These are phyloP conservation scores for Drosophila seguyi DNA, from an alignment of 1,140 invertebrate species.

Conservation along the genomic window DNA sequence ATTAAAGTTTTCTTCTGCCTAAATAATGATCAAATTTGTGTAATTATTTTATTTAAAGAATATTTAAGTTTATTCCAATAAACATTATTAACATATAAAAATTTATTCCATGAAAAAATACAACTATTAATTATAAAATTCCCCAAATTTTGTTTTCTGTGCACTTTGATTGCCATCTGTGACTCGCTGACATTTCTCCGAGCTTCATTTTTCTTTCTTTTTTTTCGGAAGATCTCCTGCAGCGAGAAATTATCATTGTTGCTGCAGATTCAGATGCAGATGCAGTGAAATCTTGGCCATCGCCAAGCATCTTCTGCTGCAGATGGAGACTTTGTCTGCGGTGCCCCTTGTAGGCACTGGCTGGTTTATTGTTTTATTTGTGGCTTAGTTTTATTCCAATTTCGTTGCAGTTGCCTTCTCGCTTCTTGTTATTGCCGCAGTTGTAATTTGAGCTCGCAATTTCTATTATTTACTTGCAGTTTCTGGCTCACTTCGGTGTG, in stretches of 20 bases:
- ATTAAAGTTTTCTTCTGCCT: too few relatives aligned
- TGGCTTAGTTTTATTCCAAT: slow-evolving; percentile 47
- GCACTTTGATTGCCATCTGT: slow-evolving; percentile 20
- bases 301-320: slow-evolving; percentile 27
- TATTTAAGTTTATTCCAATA: not conserved
- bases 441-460: slow-evolving; percentile 63
- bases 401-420: slow-evolving; percentile 22
- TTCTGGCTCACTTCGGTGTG: slow-evolving; percentile 68
- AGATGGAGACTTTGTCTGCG: slow-evolving; percentile 13
- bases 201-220: slow-evolving; percentile 26
- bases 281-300: slow-evolving; percentile 72
- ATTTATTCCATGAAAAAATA: too few relatives aligned
- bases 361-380: slow-evolving; percentile 78
- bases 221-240: slow-evolving; percentile 75
- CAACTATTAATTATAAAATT: not conserved
- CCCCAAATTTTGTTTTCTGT: not conserved
- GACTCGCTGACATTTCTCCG: slow-evolving; percentile 60
- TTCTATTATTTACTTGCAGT: slow-evolving; percentile 82
- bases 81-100: not conserved
- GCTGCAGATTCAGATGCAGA: slow-evolving; percentile 41
- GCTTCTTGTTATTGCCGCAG: slow-evolving; percentile 30
- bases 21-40: too few relatives aligned
- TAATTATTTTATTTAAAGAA: not conserved
- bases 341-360: slow-evolving; percentile 47
- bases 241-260: slow-evolving; percentile 74